phyloP scores from a whole-genome alignment of 2,888 invertebrate species.

The Lumbricus terrestris region DNA sequence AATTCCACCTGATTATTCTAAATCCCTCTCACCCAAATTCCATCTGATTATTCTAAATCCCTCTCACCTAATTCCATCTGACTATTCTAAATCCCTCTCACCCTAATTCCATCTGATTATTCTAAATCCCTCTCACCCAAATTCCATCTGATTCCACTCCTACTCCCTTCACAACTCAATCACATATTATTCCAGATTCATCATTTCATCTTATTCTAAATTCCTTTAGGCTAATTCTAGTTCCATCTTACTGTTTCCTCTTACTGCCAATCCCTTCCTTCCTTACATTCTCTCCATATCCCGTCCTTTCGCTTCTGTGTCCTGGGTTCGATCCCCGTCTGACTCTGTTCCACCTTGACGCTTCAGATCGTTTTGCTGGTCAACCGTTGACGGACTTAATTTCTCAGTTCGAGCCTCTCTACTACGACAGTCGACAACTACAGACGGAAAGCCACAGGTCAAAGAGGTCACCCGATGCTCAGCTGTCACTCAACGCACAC shows the following conservation, averaged over 20 bases:
- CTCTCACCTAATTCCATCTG: neutral
- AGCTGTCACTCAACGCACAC: conserved; percentile 70
- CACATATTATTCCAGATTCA: neutral
- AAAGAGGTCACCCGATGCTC: conserved; percentile 63
- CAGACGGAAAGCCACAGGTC: conserved; percentile 69
- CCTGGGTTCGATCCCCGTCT: too few species aligned
- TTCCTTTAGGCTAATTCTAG: neutral
- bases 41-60: neutral
- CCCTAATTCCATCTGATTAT: neutral
- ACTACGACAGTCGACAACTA: conserved; percentile 71
- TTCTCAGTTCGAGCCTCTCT: conserved; percentile 76
- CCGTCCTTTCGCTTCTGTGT: neutral
- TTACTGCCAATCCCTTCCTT: neutral
- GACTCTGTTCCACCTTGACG: neutral
- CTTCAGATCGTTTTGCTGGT: neutral
- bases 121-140: neutral
- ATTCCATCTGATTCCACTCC: neutral
- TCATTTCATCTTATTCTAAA: neutral
- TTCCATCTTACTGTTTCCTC: neutral
- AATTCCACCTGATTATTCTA: too few species aligned
- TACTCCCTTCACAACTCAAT: neutral
- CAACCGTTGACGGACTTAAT: conserved; percentile 75
- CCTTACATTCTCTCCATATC: neutral
- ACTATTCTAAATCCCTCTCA: neutral
- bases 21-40: too few species aligned